phyloP scores from a whole-genome alignment of 2,113 vertebrate genomes.

The Trematomus loennbergii region DNA sequence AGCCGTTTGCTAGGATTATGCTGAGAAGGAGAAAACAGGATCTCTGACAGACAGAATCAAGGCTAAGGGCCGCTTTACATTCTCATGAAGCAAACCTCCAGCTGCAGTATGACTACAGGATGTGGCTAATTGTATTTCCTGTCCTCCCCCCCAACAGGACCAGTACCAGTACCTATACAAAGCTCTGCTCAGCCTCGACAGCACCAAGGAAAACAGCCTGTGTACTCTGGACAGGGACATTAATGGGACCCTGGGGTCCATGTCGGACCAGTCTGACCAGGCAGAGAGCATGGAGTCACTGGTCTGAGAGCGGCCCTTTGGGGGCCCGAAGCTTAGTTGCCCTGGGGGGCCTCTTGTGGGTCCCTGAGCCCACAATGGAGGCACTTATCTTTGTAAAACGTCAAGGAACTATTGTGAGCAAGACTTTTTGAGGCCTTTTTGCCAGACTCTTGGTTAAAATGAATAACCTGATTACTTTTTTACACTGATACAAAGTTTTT shows the following conservation, averaged over 20 bases:
- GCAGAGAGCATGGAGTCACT: slow-evolving; percentile 96
- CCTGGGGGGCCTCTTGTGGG: slow-evolving; percentile 1
- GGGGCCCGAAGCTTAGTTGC: background rate
- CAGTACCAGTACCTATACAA: slow-evolving; percentile 97
- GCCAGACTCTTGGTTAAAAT: slow-evolving; percentile 99
- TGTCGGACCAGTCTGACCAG: slow-evolving; percentile 90
- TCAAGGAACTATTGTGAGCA: slow-evolving; percentile 88
- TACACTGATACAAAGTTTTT: slow-evolving; percentile 99
- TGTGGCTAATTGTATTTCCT: too few relatives aligned
- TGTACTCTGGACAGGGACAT: slow-evolving; percentile 88
- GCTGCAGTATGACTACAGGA: background rate
- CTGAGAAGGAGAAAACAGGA: background rate
- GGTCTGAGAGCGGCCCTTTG: slow-evolving; percentile 84
- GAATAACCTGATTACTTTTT: slow-evolving; percentile 98
- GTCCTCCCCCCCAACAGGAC: slow-evolving; percentile 80
- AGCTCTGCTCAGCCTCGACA: slow-evolving; percentile 94
- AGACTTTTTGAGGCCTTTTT: slow-evolving; percentile 99
- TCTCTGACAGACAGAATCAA: background rate
- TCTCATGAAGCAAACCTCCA: background rate
- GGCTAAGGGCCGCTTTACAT: background rate
- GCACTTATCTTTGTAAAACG: slow-evolving; percentile 92
- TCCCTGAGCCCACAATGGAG: slow-evolving; percentile 65
- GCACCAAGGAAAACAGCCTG: slow-evolving; percentile 90
- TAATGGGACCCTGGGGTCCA: slow-evolving; percentile 89
- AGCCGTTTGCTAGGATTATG: too few relatives aligned